Evolutionary conservation across 2,888 invertebrate species (phyloP), one percentile per base, ranked within the genome.

Genomic region (Noctua janthe): DNA sequence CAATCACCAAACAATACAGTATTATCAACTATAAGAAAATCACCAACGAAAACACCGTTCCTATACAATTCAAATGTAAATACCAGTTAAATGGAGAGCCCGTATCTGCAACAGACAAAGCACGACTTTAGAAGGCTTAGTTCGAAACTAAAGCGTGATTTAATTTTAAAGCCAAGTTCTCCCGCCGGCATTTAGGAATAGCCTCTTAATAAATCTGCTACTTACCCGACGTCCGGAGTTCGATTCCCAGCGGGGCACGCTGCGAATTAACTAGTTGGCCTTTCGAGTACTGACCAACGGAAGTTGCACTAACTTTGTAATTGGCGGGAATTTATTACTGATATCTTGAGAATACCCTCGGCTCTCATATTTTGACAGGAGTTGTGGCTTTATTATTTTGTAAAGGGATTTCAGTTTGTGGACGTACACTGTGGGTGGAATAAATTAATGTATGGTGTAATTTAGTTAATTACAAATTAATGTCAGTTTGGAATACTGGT

Each of bases 191-290:
- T 93, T 94, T 93, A 92, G 93, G 93, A 93, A 93, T 94, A 94
- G 94, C 94, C 96, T 95, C 94, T 95, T 94, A 96, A 97, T 96
- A 97, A 96, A 96, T 96, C 95, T 95, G 94, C 93, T 94, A 93
- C 94, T 95, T 95, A 94, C 90, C 92, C 90, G 84, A 89, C 93
- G 94, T 94, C 93, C 94, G 92, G 94, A 93, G 94, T 96, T 96
- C 94, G 95, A 95, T 92, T 96, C 96, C 95, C 96, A 93, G 85
- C 92, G 95, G 96, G 91, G 87, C 85, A 87, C 91, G 91, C 92
- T 92, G 93, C 93, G 93, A 93, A 95, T 96, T 95, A 95, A 95
- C 94, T 95, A 91, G 94, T 93, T 94, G 92, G 93, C 92, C 92
- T 92, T 90, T 90, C 83, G 90, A 91, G 91, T 90, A 94, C 95